Base-by-base conservation (phyloP, 1,140 invertebrate species). In the Drosophila nebulosa region DNA sequence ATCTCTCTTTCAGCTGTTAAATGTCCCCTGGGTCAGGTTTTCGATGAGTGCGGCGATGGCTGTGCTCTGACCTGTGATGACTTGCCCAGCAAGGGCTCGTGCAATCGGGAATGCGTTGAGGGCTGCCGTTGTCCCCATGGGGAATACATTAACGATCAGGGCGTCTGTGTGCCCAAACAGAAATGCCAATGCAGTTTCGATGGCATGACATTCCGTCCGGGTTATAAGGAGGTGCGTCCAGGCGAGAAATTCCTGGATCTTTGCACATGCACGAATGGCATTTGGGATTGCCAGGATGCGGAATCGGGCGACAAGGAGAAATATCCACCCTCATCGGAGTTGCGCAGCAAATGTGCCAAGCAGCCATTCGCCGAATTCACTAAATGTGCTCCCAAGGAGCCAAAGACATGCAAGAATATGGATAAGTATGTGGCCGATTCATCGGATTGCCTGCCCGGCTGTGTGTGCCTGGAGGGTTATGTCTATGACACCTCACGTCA, bases 41-140 rank as follows among this genome's bases (percentile, higher is more conserved):
- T 96, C 91, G 95, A 96, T 74, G 93, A 95, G 14, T 97, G 96
- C 79, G 95, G 95, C 1, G 95, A 96, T 85, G 94, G 95, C 4
- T 97, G 96, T 79, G 92, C 93, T 1, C 92, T 95, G 14, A 95
- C 94, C 18, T 97, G 96, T 77, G 78, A 92, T 3, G 95, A 96
- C 90, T 91, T 96, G 16, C 77, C 80, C 7, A 56, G 63, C 6
- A 84, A 89, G 52, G 78, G 65, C 36, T 79, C 56, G 12, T 91
- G 74, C 69, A 85, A 68, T 18, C 73, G 60, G n/a, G 81, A 90
- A 32, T 98, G 97, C 83, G 95, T 97, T 0, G 97, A 98, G 90
- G 97, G 97, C 1, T 98, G 97, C 91, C 96, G 96, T 65, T 98
- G 97, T 90, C 96, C 96, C 0, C 91, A 93, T 50, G 96, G 96